Conservation (phyloP, 1,140 invertebrate genomes). For the Rhynchophorus ferrugineus region DNA sequence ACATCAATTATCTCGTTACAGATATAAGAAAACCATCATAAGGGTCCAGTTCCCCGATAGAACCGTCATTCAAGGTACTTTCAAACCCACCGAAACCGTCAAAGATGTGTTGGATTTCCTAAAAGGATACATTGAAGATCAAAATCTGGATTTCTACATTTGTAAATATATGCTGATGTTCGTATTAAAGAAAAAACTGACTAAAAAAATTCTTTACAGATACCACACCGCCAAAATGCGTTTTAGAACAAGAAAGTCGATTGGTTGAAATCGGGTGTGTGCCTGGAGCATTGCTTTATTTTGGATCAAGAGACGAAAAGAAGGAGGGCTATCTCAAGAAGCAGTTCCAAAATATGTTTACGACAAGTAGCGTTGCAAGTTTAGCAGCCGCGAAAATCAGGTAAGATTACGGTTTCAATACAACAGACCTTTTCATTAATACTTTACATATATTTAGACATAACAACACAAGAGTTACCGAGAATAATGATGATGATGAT, state of each 20-base stretch:
- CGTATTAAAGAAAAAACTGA: not conserved
- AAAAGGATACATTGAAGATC: conserved; percentile 54
- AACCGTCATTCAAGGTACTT: conserved; percentile 70
- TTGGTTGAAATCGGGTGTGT: conserved; percentile 64
- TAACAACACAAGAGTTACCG: conserved; percentile 24
- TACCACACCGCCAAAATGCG: conserved; percentile 65
- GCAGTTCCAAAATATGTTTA: conserved; percentile 43
- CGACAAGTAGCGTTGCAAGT: conserved; percentile 41
- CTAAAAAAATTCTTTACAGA: conserved; percentile 42
- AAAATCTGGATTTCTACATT: conserved; percentile 57
- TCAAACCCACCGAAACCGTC: conserved; percentile 62
- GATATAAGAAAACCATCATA: conserved; percentile 66
- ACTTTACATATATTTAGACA: too few relatives aligned
- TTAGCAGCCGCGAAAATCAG: conserved; percentile 42
- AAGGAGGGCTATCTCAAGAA: conserved; percentile 36
- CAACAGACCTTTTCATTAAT: too few relatives aligned
- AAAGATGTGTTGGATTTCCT: conserved; percentile 62
- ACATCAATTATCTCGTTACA: not conserved
- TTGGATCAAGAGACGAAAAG: conserved; percentile 43
- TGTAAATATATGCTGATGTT: conserved; percentile 60
- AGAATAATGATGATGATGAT: conserved; percentile 13
- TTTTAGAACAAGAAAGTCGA: conserved; percentile 48
- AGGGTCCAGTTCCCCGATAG: conserved; percentile 75
- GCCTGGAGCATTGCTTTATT: conserved; percentile 68
- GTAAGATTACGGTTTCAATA: too few relatives aligned